phyloP scores from a whole-genome alignment of 2,797 vertebrate genomes.

The Chaunax sp. region DNA sequence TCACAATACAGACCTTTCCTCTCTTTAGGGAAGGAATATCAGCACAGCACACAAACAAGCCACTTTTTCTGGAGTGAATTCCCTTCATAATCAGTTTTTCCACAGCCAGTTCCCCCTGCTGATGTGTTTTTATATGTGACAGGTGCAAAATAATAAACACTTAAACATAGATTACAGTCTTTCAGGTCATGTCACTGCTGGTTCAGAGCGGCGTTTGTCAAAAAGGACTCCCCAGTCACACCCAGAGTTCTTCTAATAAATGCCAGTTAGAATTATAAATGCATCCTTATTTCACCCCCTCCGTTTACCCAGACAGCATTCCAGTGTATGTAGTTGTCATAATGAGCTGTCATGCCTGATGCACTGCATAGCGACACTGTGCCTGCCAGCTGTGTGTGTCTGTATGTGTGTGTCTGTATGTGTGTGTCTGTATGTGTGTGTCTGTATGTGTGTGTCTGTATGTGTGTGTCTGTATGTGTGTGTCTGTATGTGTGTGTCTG shows the following conservation, averaged over 20 bases:
- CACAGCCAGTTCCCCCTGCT: constrained; percentile 25
- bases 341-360: constrained; percentile 82
- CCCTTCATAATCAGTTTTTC: constrained; percentile 46
- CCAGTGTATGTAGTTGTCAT: constrained; percentile 84
- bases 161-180: constrained; percentile 72
- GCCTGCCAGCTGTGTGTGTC: constrained; percentile 60
- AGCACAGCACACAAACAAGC: constrained; percentile 43
- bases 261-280: constrained; percentile 78
- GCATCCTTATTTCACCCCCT: constrained; percentile 71
- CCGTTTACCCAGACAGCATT: constrained; percentile 72
- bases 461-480: constrained; percentile 5
- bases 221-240: constrained; percentile 72
- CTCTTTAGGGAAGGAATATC: constrained; percentile 52
- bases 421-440: constrained; percentile 12
- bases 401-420: constrained; percentile 31
- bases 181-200: constrained; percentile 73
- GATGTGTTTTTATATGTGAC: constrained; percentile 56
- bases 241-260: constrained; percentile 74
- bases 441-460: constrained; percentile 10
- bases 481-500: constrained; percentile 11
- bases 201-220: constrained; percentile 77
- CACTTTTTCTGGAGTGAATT: constrained; percentile 45
- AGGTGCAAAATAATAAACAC: constrained; percentile 72
- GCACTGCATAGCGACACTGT: constrained; percentile 74
- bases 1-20: constrained; percentile 24